Conservation (phyloP, 2,797 vertebrate species). For the Diplodus puntazzo region DNA sequence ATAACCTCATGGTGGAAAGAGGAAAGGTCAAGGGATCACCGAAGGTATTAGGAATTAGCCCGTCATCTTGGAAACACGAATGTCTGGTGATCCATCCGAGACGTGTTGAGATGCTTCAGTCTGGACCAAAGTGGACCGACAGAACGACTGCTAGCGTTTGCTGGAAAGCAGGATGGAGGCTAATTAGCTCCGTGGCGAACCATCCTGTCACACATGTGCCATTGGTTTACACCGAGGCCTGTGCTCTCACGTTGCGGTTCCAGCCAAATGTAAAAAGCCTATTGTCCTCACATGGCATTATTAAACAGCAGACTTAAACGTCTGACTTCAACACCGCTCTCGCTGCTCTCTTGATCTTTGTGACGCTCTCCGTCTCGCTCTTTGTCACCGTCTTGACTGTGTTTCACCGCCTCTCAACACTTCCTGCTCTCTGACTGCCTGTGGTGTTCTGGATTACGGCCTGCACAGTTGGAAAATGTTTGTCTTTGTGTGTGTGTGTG, state of each 20-base stretch:
- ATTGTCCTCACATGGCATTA: conserved; percentile 41
- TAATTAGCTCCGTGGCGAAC: neutral
- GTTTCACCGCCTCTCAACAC: conserved; percentile 33
- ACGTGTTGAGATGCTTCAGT: too few relatives aligned
- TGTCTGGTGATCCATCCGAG: too few relatives aligned
- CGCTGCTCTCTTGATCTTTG: conserved; percentile 24
- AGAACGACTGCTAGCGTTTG: neutral
- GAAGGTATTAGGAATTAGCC: too few relatives aligned
- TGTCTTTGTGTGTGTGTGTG: neutral
- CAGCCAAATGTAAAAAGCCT: conserved; percentile 9
- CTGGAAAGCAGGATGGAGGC: too few relatives aligned
- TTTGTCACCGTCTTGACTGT: conserved; percentile 20
- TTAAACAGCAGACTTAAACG: conserved; percentile 26
- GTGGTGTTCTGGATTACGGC: conserved; percentile 42
- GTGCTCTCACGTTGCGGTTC: conserved; percentile 30
- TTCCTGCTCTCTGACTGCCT: conserved; percentile 9
- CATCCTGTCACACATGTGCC: conserved; percentile 43
- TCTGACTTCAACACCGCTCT: neutral
- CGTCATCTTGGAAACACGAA: too few relatives aligned
- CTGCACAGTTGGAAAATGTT: conserved; percentile 44
- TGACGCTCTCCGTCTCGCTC: conserved; percentile 7
- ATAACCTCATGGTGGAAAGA: too few relatives aligned
- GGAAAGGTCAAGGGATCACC: too few relatives aligned
- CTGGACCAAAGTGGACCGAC: too few relatives aligned
- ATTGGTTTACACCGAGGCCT: conserved; percentile 39